Evolutionary conservation across 2,113 vertebrate species (phyloP).

Genomic region (Oophaga pumilio): DNA sequence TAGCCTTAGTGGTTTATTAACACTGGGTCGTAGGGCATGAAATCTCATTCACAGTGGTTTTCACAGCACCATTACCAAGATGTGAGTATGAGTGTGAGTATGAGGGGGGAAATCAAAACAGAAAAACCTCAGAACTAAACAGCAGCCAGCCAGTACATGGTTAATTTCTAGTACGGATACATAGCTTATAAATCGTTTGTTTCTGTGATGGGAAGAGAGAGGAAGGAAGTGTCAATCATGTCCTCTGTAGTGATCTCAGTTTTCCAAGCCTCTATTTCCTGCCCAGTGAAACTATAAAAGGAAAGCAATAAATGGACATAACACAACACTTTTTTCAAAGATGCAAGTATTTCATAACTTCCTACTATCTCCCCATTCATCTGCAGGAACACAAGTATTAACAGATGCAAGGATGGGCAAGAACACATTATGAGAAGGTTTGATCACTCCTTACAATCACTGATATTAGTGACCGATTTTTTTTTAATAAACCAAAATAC

Average conservation of each 20-base stretch:
- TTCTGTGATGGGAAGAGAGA: constrained; percentile 13
- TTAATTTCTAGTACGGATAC: too few species aligned
- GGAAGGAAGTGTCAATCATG: constrained; percentile 67
- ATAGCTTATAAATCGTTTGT: too few species aligned
- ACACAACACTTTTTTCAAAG: neutral
- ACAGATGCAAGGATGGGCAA: neutral
- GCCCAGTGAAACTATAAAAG: constrained; percentile 40
- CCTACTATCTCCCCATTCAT: neutral
- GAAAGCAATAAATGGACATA: neutral
- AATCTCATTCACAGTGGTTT: too few species aligned
- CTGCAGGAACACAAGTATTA: neutral
- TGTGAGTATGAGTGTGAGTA: too few species aligned
- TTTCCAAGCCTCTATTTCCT: constrained; percentile 63
- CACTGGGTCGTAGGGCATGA: too few species aligned
- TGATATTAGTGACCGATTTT: neutral
- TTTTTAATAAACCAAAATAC: too few species aligned
- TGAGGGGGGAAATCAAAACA: too few species aligned
- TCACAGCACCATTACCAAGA: too few species aligned
- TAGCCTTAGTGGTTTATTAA: too few species aligned
- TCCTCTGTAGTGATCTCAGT: constrained; percentile 55
- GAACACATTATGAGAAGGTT: neutral
- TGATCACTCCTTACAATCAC: neutral
- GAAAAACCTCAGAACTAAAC: too few species aligned
- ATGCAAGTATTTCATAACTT: neutral
- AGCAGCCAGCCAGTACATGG: too few species aligned